Conservation (phyloP, 2,113 vertebrate genomes). For the Lutjanus erythropterus region DNA sequence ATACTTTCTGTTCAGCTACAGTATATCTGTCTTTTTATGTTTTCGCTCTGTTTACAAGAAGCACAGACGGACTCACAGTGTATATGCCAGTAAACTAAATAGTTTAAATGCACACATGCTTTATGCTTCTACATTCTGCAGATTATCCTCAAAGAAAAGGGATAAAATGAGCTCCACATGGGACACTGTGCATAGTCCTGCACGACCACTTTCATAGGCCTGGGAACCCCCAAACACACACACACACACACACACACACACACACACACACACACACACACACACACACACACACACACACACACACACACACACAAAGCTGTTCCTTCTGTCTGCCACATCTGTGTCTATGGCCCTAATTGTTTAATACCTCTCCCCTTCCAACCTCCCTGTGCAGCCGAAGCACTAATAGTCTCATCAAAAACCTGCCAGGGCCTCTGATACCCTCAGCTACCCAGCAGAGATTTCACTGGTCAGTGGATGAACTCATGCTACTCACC, state of each 20-base stretch:
- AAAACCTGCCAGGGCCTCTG: constrained; percentile 39
- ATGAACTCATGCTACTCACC: constrained; percentile 51
- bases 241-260: constrained; percentile 28
- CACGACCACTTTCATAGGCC: constrained; percentile 26
- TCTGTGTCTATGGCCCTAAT: constrained; percentile 65
- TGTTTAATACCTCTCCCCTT: constrained; percentile 61
- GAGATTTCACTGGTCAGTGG: constrained; percentile 53
- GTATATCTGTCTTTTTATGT: background rate
- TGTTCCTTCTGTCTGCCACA: constrained; percentile 50
- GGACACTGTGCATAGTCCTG: constrained; percentile 38
- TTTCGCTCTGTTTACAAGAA: constrained; percentile 6
- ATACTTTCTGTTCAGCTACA: background rate
- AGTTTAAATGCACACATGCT: constrained; percentile 45
- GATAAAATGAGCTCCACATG: constrained; percentile 75
- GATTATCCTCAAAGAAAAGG: constrained; percentile 56
- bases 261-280: constrained; percentile 18
- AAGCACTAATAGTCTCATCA: constrained; percentile 63
- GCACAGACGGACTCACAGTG: constrained; percentile 17
- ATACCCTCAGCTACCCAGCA: constrained; percentile 33
- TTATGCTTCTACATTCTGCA: constrained; percentile 47
- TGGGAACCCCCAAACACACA: constrained; percentile 13
- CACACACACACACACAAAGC: constrained; percentile 33
- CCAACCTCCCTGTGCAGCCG: constrained; percentile 40
- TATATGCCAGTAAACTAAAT: constrained; percentile 31
- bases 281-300: constrained; percentile 24